Conservation (phyloP, 2,888 invertebrate genomes). For the Rotaria magnacalcarata region DNA sequence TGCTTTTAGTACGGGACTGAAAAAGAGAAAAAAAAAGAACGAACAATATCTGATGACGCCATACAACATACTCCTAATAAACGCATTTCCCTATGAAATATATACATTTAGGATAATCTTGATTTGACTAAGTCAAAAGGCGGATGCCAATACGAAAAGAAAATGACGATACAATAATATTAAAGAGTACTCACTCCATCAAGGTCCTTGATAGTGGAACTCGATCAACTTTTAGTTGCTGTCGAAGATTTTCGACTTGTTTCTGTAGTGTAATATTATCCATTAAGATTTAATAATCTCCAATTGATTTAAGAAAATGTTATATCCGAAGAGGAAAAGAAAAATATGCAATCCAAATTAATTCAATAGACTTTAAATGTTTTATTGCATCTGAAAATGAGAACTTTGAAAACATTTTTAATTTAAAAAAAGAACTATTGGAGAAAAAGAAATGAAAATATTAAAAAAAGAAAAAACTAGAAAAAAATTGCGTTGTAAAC, state of each 20-base stretch:
- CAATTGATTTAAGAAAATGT: background rate
- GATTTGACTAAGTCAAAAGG: background rate
- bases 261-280: constrained; percentile 22
- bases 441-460: too few species aligned
- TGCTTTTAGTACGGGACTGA: background rate
- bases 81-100: background rate
- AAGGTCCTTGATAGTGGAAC: constrained; percentile 6
- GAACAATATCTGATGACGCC: background rate
- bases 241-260: constrained; percentile 26
- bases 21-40: background rate
- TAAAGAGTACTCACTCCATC: constrained; percentile 14
- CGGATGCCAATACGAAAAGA: constrained; percentile 6
- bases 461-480: too few species aligned
- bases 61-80: background rate
- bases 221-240: constrained; percentile 1
- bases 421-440: background rate
- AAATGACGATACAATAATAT: background rate
- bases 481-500: too few species aligned
- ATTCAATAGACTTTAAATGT: background rate
- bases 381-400: background rate
- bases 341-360: background rate
- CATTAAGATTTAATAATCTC: background rate
- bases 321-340: background rate
- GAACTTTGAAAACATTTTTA: background rate
- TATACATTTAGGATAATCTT: background rate